These are phyloP conservation scores for Eubucco bourcierii DNA, from an alignment of 2,113 vertebrate genomes.

Conservation along the genomic window DNA sequence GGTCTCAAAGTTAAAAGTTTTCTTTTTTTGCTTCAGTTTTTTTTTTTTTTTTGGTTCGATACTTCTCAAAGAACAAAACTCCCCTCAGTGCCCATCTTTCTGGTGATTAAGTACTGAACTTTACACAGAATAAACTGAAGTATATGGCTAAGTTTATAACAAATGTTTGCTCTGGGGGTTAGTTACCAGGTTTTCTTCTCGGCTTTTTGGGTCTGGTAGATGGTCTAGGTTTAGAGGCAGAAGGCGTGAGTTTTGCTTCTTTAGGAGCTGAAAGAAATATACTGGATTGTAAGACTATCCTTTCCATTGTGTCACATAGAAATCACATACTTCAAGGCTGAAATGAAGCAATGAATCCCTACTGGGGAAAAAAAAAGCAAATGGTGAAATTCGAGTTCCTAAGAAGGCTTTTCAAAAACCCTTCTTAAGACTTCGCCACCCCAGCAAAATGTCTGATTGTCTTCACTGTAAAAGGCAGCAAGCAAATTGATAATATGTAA, in stretches of 20 bases:
- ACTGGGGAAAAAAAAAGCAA: not conserved
- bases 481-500: not conserved
- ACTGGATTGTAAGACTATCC: conserved; percentile 26
- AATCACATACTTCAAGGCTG: not conserved
- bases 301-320: not conserved
- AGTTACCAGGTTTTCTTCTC: conserved; percentile 72
- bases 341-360: not conserved
- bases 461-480: not conserved
- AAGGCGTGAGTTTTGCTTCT: conserved; percentile 63
- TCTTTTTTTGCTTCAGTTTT: not conserved
- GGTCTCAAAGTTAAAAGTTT: not conserved
- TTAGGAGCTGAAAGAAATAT: conserved; percentile 76
- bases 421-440: not conserved
- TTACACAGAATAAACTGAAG: not conserved
- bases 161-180: not conserved
- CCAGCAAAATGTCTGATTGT: not conserved
- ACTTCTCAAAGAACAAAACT: not conserved
- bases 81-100: not conserved
- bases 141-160: not conserved
- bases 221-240: conserved; percentile 72
- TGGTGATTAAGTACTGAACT: not conserved
- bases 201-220: conserved; percentile 49
- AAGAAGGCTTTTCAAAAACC: not conserved
- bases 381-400: not conserved
- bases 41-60: not conserved